Evolutionary conservation across 1,140 invertebrate species (phyloP).

Genomic region (Pinna nobilis): DNA sequence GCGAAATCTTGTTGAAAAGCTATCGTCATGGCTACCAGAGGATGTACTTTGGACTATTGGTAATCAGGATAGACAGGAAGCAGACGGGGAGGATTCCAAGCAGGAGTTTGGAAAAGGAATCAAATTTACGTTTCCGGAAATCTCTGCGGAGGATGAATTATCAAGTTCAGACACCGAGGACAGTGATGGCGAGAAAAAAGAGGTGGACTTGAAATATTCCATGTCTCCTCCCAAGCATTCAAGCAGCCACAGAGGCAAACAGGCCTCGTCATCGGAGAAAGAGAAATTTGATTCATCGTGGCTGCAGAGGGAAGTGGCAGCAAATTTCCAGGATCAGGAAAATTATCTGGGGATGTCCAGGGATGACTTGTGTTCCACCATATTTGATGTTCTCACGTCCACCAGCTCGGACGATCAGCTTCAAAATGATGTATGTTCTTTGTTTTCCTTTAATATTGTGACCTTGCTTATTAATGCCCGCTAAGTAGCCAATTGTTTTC

Average conservation of each 20-base stretch:
- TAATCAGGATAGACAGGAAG: conserved; percentile 52
- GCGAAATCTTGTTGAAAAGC: conserved; percentile 62
- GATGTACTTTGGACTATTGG: conserved; percentile 40
- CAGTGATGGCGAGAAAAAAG: conserved; percentile 61
- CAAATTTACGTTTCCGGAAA: conserved; percentile 54
- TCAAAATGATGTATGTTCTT: conserved; percentile 80
- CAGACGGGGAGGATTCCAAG: conserved; percentile 53
- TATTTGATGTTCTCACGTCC: conserved; percentile 71
- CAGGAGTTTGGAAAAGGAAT: conserved; percentile 69
- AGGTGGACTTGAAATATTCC: conserved; percentile 67
- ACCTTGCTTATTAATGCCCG: not conserved
- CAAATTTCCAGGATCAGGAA: conserved; percentile 53
- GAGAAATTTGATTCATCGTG: conserved; percentile 47
- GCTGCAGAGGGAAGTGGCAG: conserved; percentile 58
- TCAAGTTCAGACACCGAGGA: conserved; percentile 64
- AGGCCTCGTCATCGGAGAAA: not conserved
- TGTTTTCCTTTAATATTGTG: too few species aligned
- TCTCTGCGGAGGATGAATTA: conserved; percentile 25
- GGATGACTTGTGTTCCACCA: conserved; percentile 60
- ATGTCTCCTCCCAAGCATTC: conserved; percentile 20
- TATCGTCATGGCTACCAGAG: conserved; percentile 68
- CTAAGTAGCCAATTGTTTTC: not conserved
- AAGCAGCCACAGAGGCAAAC: too few species aligned
- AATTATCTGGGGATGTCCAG: conserved; percentile 54
- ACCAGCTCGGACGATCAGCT: conserved; percentile 80